Conservation (phyloP, 2,888 invertebrate genomes). For the Omphaloscelis lunosa region DNA sequence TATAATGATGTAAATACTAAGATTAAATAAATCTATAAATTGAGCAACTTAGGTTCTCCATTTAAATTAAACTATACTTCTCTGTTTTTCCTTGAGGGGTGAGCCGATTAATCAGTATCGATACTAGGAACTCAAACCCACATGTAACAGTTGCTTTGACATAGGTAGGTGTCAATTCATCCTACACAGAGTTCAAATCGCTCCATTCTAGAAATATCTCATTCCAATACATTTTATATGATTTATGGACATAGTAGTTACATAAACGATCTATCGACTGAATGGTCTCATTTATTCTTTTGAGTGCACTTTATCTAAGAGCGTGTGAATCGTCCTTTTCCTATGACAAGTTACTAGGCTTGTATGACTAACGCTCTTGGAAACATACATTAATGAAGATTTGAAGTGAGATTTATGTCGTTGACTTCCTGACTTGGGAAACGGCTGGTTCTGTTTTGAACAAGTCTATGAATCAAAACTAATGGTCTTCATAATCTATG, state of each 20-base stretch:
- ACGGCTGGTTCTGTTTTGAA: conserved; percentile 23
- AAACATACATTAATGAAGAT: conserved; percentile 10
- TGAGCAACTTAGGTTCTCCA: too few species aligned
- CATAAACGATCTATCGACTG: conserved; percentile 26
- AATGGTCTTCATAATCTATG: conserved; percentile 38
- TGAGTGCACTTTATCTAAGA: conserved; percentile 50
- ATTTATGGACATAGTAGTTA: conserved; percentile 28
- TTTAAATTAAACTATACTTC: neutral
- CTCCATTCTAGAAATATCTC: conserved; percentile 7
- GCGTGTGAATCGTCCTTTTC: conserved; percentile 40
- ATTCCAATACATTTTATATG: conserved; percentile 23
- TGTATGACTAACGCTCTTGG: conserved; percentile 13
- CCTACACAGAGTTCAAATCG: neutral
- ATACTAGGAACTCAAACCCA: conserved; percentile 25
- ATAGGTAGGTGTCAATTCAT: conserved; percentile 4
- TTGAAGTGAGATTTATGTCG: conserved; percentile 33
- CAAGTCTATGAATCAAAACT: conserved; percentile 32
- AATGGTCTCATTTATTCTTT: conserved; percentile 40
- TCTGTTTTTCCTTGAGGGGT: neutral
- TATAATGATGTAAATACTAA: too few species aligned
- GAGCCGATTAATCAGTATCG: conserved; percentile 16
- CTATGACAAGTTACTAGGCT: conserved; percentile 36
- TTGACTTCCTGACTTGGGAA: conserved; percentile 30
- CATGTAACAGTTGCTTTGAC: neutral
- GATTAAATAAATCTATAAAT: too few species aligned